Percentiles rank a stretch among this genome's conserved stretches.
phyloP scores from a whole-genome alignment of 2,797 vertebrate genomes.

The Eulemur rubriventer region DNA sequence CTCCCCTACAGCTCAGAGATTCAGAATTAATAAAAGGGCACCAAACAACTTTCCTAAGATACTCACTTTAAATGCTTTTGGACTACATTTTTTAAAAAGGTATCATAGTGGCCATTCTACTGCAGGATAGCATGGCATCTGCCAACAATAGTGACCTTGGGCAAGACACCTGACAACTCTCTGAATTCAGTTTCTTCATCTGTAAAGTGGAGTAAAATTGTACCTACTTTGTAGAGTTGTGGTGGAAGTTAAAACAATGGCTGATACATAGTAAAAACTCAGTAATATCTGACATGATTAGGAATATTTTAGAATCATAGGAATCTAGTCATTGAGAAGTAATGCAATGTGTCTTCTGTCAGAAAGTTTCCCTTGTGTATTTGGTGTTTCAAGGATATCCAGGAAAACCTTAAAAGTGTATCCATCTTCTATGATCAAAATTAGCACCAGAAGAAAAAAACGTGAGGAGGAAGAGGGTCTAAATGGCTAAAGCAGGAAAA shows the following conservation, averaged over 20 bases:
- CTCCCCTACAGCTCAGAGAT: neutral
- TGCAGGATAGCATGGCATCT: neutral
- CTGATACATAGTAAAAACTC: neutral
- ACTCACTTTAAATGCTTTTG: neutral
- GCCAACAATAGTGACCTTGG: neutral
- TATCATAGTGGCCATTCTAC: neutral
- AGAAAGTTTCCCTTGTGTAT: neutral
- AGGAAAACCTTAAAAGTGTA: slow-evolving; percentile 33
- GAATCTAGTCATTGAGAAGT: neutral
- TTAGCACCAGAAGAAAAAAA: neutral
- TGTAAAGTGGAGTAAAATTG: neutral
- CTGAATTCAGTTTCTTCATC: neutral
- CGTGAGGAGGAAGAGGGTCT: neutral
- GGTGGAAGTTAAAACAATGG: neutral
- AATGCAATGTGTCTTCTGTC: neutral
- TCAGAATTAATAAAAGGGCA: neutral
- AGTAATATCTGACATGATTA: neutral
- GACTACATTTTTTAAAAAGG: neutral
- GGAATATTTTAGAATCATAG: slow-evolving; percentile 6
- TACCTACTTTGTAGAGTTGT: neutral
- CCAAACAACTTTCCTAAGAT: neutral
- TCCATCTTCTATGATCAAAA: neutral
- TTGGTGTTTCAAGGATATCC: neutral
- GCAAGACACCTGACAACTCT: neutral
- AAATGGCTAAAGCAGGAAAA: neutral